Evolutionary conservation across 2,797 vertebrate genomes (phyloP).

Genomic region (Vultur gryphus): DNA sequence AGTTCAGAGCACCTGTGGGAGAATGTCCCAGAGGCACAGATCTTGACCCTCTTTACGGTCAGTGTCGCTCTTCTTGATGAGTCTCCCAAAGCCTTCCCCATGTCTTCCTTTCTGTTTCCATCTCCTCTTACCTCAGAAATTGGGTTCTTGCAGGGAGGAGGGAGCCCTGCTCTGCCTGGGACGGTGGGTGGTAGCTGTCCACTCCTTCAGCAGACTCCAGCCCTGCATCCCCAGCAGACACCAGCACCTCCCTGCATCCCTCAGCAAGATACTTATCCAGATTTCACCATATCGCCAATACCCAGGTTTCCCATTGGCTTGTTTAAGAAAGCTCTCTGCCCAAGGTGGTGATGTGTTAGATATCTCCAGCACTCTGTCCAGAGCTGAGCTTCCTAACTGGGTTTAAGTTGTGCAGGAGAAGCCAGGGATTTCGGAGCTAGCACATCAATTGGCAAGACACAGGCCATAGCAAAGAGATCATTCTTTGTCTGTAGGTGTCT

Average conservation of each 20-base stretch:
- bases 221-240: accelerated
- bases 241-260: neutral
- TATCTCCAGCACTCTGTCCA: neutral
- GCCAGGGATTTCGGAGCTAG: neutral
- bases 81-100: neutral
- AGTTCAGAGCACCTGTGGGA: neutral
- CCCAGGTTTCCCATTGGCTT: accelerated
- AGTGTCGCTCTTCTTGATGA: neutral
- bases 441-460: neutral
- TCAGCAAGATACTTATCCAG: neutral
- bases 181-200: neutral
- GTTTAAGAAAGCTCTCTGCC: neutral
- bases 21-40: neutral
- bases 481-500: neutral
- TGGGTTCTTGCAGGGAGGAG: neutral
- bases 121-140: neutral
- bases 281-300: neutral
- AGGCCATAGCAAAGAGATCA: neutral
- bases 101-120: neutral
- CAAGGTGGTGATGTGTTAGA: neutral
- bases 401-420: neutral
- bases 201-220: neutral
- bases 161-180: neutral
- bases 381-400: neutral
- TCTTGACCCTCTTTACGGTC: neutral